Evolutionary conservation across 2,797 vertebrate genomes (phyloP).

Genomic region (Schizopygopsis malacanthus): DNA sequence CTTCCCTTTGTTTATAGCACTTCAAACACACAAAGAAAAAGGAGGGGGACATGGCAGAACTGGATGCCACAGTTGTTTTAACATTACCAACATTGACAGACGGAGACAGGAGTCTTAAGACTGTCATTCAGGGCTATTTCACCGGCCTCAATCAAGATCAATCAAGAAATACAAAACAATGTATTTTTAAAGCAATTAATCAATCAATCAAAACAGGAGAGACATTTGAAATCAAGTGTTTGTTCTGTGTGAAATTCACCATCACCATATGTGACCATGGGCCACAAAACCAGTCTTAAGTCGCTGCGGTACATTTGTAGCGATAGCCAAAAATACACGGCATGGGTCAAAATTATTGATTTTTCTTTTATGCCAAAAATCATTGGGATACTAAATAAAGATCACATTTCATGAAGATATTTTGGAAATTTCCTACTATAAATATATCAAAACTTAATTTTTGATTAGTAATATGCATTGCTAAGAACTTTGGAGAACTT

Average conservation of each 20-base stretch:
- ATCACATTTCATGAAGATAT: no score
- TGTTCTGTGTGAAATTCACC: background rate
- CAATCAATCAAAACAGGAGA: constrained; percentile 14
- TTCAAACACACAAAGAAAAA: constrained; percentile 64
- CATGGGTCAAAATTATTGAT: no score
- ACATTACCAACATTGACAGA: constrained; percentile 64
- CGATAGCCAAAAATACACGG: no score
- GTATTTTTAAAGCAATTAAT: constrained; percentile 15
- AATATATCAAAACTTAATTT: no score
- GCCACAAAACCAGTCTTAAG: no score
- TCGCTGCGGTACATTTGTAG: no score
- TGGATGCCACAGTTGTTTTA: constrained; percentile 70
- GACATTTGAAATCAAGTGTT: constrained; percentile 43
- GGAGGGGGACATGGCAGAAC: constrained; percentile 71
- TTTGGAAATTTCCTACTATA: no score
- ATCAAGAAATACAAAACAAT: constrained; percentile 8
- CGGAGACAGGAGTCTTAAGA: constrained; percentile 67
- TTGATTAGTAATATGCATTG: no score
- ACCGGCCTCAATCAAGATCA: constrained; percentile 73
- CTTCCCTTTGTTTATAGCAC: constrained; percentile 63
- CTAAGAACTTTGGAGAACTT: no score
- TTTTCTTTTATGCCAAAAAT: no score
- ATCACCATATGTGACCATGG: background rate
- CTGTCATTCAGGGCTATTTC: constrained; percentile 74
- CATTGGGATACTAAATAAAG: no score